Conservation (phyloP, 2,113 vertebrate species). For the Stigmatopora argus region DNA sequence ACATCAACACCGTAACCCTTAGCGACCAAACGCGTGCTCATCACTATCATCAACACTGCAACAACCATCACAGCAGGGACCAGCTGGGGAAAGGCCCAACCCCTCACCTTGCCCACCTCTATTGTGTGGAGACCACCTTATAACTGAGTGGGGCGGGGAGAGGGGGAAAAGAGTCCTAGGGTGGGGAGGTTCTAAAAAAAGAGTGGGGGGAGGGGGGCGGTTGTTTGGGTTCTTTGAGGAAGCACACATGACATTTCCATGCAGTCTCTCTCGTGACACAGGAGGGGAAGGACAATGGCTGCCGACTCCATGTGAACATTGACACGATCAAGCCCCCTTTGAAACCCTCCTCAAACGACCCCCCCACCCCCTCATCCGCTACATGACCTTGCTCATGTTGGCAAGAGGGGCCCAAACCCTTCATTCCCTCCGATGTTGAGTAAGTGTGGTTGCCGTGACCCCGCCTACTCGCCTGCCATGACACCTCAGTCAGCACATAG, state of each 20-base stretch:
- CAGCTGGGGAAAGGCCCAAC: constrained; percentile 29
- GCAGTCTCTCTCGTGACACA: constrained; percentile 9
- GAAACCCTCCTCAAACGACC: constrained; percentile 16
- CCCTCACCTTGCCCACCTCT: constrained; percentile 55
- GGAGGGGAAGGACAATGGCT: constrained; percentile 43
- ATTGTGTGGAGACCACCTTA: constrained; percentile 73
- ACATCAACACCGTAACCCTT: constrained; percentile 68
- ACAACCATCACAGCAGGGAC: constrained; percentile 46
- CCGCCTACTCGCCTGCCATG: constrained; percentile 7
- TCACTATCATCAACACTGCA: constrained; percentile 38
- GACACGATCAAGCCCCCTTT: constrained; percentile 30
- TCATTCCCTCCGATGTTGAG: constrained; percentile 57
- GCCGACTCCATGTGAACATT: constrained; percentile 48
- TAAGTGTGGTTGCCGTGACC: constrained; percentile 25
- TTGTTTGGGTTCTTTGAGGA: constrained; percentile 39
- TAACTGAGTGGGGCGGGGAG: constrained; percentile 53
- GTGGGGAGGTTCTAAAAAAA: not conserved
- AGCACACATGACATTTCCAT: constrained; percentile 48
- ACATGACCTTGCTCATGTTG: constrained; percentile 17
- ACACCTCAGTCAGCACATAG: constrained; percentile 36
- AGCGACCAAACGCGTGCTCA: constrained; percentile 52
- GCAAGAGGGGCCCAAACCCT: constrained; percentile 48
- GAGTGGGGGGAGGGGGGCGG: constrained; percentile 17
- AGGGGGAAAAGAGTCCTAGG: constrained; percentile 8
- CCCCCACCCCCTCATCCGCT: not conserved